Conservation (phyloP, 2,888 invertebrate species). For the Megastigmus dorsalis region DNA sequence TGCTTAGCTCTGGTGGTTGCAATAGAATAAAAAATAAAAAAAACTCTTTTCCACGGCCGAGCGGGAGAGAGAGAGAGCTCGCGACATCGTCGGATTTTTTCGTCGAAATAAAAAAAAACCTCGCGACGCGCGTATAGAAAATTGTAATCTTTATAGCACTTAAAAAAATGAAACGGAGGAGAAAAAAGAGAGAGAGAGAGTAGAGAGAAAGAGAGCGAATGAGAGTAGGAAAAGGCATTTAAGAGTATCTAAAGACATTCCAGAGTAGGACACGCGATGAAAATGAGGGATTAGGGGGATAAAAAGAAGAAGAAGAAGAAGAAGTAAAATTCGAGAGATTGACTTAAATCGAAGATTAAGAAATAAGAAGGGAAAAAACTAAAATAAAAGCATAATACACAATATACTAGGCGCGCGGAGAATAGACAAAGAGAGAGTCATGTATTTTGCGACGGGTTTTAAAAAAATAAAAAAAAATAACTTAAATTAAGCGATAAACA, state of each 20-base stretch:
- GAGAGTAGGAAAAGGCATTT: neutral
- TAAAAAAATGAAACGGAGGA: neutral
- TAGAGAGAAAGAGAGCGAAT: neutral
- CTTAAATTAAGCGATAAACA: conserved; percentile 49
- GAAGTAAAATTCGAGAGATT: neutral
- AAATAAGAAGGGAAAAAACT: conserved; percentile 51
- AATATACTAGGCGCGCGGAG: conserved; percentile 62
- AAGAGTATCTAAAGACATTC: conserved; percentile 28
- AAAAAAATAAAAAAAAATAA: conserved; percentile 69
- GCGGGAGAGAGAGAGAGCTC: neutral
- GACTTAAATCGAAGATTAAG: conserved; percentile 24
- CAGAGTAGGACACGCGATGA: neutral
- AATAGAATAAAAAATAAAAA: neutral
- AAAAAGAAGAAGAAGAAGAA: neutral
- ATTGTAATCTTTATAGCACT: conserved; percentile 18
- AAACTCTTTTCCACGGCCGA: conserved; percentile 13
- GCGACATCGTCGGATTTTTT: neutral
- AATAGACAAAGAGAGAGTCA: conserved; percentile 64
- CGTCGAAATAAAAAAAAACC: conserved; percentile 13
- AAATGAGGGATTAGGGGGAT: neutral
- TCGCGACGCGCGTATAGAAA: conserved; percentile 25
- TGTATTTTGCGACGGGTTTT: conserved; percentile 74
- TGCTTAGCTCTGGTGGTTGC: conserved; percentile 5
- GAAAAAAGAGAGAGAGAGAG: neutral
- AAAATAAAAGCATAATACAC: conserved; percentile 53